A percentile compares a stretch with the other conserved stretches of the same genome.
These are phyloP conservation scores for Phocoena sinus DNA, from an alignment of 2,113 vertebrate species.

Conservation along the genomic window DNA sequence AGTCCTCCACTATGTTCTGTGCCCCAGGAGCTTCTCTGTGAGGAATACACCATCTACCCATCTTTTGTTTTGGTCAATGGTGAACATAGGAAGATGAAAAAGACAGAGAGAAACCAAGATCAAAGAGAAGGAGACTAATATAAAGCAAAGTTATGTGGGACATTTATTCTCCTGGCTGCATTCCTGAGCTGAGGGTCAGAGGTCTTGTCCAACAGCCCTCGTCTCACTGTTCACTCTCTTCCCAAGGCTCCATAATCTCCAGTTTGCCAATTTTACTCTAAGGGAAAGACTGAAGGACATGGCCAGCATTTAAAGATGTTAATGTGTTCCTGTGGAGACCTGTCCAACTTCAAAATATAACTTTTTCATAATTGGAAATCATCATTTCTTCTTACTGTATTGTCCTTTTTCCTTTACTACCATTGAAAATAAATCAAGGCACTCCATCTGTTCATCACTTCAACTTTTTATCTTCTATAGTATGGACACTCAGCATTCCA, in stretches of 20 bases:
- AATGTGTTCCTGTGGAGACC: neutral
- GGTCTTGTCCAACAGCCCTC: neutral
- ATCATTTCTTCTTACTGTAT: neutral
- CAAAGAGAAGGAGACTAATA: neutral
- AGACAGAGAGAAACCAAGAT: neutral
- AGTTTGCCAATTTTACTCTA: neutral
- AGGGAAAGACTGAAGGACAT: neutral
- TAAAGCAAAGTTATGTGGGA: neutral
- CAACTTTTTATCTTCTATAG: neutral
- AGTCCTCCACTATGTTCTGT: neutral
- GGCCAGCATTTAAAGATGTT: neutral
- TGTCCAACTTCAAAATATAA: fast-evolving
- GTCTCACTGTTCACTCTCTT: neutral
- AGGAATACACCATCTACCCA: fast-evolving
- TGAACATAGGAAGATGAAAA: neutral
- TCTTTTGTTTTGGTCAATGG: neutral
- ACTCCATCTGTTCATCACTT: neutral
- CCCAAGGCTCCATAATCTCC: too few relatives aligned
- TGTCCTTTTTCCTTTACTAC: neutral
- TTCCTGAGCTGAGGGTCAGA: neutral
- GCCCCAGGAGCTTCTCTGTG: fast-evolving
- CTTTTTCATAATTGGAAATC: neutral
- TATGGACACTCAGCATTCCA: too few relatives aligned
- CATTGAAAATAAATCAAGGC: neutral
- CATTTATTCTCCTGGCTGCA: too few relatives aligned